Evolutionary conservation across 2,113 vertebrate species (phyloP), one percentile per base, ranked within the genome.

Genomic region (Seriola quinqueradiata): DNA sequence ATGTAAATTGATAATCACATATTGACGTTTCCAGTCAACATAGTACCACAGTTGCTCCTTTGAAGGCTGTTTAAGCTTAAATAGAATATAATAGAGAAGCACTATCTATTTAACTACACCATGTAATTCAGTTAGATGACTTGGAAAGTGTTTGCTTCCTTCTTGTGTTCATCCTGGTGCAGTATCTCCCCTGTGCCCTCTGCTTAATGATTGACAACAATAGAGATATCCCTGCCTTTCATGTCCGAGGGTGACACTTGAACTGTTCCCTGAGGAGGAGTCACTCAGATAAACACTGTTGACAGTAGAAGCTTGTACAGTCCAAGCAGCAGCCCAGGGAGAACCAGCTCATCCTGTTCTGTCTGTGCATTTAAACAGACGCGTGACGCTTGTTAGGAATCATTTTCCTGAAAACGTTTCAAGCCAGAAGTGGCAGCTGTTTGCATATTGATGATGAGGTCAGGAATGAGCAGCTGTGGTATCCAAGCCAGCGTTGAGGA

Each of bases 151-250:
- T 74, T 36, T 55, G 7, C 68, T 46, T 69, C 68, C 34, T 75
- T 81, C 19, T 42, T 8, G 21, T 44, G 17, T 28, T 83, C 17
- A 17, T 75, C 46, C 42, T 52, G 57, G 38, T 60, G 4, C 42
- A 19, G 4, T 21, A 0, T 12, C 14, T 66, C 40, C 52, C 61
- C 72, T 38, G 4, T 79, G 52, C 28, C 63, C 16, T 32, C 61
- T 40, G 16, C 38, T 10, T 74, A 89, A 90, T 87, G 61, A 82
- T 87, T 89, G 72, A 78, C 83, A 55, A 21, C 59, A 32, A 16
- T 3, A 36, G 64, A 57, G 68, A 60, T 44, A 13, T 36, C 57
- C 0, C 21, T 32, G 40, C 50, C 25, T 57, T 75, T 4, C 13
- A 28, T 60, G 71, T 70, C 68, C 38, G 64, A 75, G 82, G 57